Base-by-base conservation (phyloP, 2,888 invertebrate genomes). In the Psylliodes chrysocephalus region DNA sequence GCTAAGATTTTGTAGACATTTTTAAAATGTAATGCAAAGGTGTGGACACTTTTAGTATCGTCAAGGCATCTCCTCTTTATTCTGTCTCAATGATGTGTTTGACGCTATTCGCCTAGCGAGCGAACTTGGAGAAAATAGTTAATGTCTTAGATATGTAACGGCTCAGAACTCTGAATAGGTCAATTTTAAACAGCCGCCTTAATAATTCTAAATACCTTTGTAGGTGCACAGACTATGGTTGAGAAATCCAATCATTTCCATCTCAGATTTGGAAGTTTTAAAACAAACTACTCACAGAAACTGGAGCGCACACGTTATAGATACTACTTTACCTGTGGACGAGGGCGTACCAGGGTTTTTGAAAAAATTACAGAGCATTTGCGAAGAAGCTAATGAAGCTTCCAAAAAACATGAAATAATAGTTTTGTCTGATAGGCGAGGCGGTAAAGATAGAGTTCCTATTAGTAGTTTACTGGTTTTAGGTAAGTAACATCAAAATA, bases 181-280 rank as follows among this genome's bases (percentile, higher is more conserved):
- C n/a, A n/a, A n/a, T n/a, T n/a, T n/a, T n/a, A n/a, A n/a, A n/a
- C n/a, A n/a, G n/a, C n/a, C n/a, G n/a, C n/a, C n/a, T n/a, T n/a
- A n/a, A 12, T 28, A 35, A 12, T 47, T 18, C 6, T 4, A 18
- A 46, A 46, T 15, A 42, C 28, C 38, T 6, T 46, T 46, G 10
- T 25, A 73, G 73, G 73, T 77, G 4, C 94, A 95, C 81, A 89
- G 98, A 15, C 86, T 99, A 77, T 95, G 97, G 87, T 85, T 99
- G 67, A 90, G 91, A 60, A 95, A 98, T 84, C 99, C 99, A 1
- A 93, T 99, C 66, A 85, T 99, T 61, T 97, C 98, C 10, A 87
- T 98, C 71, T 86, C 90, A 19, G 98, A 99, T 82, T 85, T 97
- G 73, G 91, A 94, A 78, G 91, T 97, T 7, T 84, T 99, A 55